Conservation (phyloP, 2,888 invertebrate species). For the Frankliniella intonsa region DNA sequence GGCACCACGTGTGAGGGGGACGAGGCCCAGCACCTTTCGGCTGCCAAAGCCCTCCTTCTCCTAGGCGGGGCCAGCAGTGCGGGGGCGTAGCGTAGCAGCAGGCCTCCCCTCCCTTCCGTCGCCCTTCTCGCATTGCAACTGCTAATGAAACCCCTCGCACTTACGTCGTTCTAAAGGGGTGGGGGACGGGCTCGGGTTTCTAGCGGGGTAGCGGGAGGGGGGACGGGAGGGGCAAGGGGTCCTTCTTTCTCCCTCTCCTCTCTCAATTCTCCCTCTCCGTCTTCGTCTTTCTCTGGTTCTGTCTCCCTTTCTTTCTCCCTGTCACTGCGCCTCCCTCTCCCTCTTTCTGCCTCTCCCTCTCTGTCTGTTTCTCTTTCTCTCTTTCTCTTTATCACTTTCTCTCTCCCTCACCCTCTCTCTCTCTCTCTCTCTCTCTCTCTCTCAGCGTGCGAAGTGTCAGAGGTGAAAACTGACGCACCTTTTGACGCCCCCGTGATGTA, state of each 20-base stretch:
- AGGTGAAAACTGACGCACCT: slow-evolving; percentile 4
- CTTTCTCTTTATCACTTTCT: neutral
- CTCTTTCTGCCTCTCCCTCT: slow-evolving; percentile 1
- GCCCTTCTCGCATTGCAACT: neutral
- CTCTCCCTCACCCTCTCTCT: neutral
- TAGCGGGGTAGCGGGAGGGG: too few species aligned
- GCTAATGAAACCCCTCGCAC: neutral
- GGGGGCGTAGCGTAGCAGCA: too few species aligned
- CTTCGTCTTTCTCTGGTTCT: too few species aligned
- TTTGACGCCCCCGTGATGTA: neutral
- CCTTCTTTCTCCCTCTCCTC: neutral
- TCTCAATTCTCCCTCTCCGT: neutral
- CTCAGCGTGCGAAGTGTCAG: neutral
- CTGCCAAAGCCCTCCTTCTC: neutral
- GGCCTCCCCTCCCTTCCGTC: neutral
- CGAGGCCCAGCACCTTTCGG: neutral
- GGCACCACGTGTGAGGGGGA: neutral
- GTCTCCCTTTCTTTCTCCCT: too few species aligned
- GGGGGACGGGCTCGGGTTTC: too few species aligned
- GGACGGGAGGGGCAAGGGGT: too few species aligned
- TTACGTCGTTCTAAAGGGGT: too few species aligned
- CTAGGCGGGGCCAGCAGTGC: neutral
- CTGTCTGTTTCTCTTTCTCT: neutral
- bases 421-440: neutral
- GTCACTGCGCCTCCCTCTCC: neutral